Evolutionary conservation across 2,888 invertebrate species (phyloP).

Genomic region (Morinoia aosen): DNA sequence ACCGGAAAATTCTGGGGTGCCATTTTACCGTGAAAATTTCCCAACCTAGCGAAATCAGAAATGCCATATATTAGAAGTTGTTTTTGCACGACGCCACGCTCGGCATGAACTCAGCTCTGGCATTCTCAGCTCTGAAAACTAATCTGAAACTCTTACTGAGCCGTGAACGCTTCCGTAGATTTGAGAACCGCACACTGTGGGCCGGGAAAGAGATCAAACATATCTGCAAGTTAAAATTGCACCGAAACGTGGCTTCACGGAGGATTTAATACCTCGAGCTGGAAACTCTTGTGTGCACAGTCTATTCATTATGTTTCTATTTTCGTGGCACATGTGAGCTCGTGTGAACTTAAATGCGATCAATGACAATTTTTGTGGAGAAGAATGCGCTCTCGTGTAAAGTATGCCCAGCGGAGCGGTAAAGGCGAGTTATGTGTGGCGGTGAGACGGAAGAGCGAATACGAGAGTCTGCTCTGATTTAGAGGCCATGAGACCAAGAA

Average conservation of each 20-base stretch:
- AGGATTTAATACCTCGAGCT: background rate
- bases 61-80: background rate
- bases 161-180: background rate
- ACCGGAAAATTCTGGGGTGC: background rate
- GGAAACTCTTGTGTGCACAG: background rate
- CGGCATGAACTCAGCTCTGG: background rate
- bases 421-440: background rate
- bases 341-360: background rate
- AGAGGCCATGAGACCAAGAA: background rate
- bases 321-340: background rate
- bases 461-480: background rate
- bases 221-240: background rate
- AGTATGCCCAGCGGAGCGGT: background rate
- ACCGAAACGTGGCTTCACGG: background rate
- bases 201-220: background rate
- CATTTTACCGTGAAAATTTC: background rate
- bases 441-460: background rate
- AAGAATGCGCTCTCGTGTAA: background rate
- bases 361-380: background rate
- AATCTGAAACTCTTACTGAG: background rate
- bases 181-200: background rate
- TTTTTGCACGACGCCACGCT: background rate
- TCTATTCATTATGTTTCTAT: background rate
- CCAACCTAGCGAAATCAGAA: background rate
- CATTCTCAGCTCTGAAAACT: conserved; percentile 3